Evolutionary conservation across 2,888 invertebrate species (phyloP).

Genomic region (Agriopis leucophaearia): DNA sequence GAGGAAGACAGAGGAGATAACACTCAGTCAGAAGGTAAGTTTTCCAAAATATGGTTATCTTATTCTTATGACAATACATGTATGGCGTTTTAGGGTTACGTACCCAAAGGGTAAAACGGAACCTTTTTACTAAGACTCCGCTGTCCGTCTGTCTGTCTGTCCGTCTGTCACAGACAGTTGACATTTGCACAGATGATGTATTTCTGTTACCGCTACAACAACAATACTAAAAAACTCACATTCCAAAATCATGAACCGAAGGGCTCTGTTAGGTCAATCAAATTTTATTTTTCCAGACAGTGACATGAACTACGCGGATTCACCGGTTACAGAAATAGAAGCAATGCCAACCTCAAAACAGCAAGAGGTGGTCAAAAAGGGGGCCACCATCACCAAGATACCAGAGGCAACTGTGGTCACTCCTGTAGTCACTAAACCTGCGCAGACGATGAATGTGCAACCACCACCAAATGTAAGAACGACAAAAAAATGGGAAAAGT

Average conservation of each 20-base stretch:
- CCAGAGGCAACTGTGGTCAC: background rate
- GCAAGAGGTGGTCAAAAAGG: background rate
- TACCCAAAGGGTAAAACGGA: background rate
- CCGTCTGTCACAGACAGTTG: too few species aligned
- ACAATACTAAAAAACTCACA: too few species aligned
- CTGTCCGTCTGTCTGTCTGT: too few species aligned
- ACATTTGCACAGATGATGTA: too few species aligned
- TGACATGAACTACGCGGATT: slow-evolving; percentile 24
- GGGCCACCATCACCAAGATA: slow-evolving; percentile 2
- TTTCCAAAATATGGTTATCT: background rate
- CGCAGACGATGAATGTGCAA: background rate
- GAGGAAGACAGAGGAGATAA: slow-evolving; percentile 28
- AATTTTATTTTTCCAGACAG: slow-evolving; percentile 21
- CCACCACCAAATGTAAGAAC: slow-evolving; percentile 8
- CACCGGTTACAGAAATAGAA: slow-evolving; percentile 20
- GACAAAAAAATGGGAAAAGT: background rate
- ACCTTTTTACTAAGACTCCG: too few species aligned
- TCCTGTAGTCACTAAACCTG: slow-evolving; percentile 2
- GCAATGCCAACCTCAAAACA: slow-evolving; percentile 5
- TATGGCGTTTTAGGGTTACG: background rate
- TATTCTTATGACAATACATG: background rate
- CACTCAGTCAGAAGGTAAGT: slow-evolving; percentile 41
- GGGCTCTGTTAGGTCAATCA: background rate
- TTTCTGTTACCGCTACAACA: too few species aligned
- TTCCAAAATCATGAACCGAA: too few species aligned